A percentile compares a stretch with the other conserved stretches of the same genome.
phyloP scores from a whole-genome alignment of 2,113 vertebrate species.

The Anarrhichthys ocellatus region DNA sequence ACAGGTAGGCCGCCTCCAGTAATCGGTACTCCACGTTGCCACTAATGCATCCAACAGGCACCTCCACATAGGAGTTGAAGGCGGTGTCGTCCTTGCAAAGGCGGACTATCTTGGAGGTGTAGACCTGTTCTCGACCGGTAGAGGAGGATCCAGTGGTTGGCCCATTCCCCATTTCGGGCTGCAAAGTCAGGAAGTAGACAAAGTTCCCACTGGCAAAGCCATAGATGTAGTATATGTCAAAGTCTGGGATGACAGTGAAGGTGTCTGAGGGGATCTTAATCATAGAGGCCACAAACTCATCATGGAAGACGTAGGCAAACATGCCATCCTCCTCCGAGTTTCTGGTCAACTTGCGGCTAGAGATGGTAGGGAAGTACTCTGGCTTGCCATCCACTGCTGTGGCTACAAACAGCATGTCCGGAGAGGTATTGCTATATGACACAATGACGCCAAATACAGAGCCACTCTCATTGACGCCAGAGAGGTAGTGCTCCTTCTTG shows the following conservation, averaged over 20 bases:
- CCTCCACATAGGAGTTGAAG: slow-evolving; percentile 98
- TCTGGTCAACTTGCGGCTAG: slow-evolving; percentile 94
- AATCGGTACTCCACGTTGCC: slow-evolving; percentile 94
- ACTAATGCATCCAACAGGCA: slow-evolving; percentile 95
- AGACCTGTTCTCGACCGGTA: slow-evolving; percentile 92
- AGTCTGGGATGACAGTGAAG: slow-evolving; percentile 97
- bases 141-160: slow-evolving; percentile 92
- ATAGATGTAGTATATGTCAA: slow-evolving; percentile 98
- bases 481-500: slow-evolving; percentile 99
- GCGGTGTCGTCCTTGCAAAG: slow-evolving; percentile 97
- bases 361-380: slow-evolving; percentile 99
- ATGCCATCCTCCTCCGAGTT: slow-evolving; percentile 97
- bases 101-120: slow-evolving; percentile 96
- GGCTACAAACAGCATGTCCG: slow-evolving; percentile 96
- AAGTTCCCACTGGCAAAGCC: slow-evolving; percentile 98
- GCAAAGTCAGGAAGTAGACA: slow-evolving; percentile 96
- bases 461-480: slow-evolving; percentile 96
- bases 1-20: slow-evolving; percentile 94
- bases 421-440: slow-evolving; percentile 92
- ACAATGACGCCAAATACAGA: slow-evolving; percentile 98
- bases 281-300: slow-evolving; percentile 98
- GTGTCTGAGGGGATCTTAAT: slow-evolving; percentile 99
- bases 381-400: slow-evolving; percentile 97
- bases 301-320: slow-evolving; percentile 98
- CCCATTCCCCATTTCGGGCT: slow-evolving; percentile 96